Evolutionary conservation across 2,797 vertebrate species (phyloP), one percentile per base, ranked within the genome.

Genomic region (Coilia nasus): DNA sequence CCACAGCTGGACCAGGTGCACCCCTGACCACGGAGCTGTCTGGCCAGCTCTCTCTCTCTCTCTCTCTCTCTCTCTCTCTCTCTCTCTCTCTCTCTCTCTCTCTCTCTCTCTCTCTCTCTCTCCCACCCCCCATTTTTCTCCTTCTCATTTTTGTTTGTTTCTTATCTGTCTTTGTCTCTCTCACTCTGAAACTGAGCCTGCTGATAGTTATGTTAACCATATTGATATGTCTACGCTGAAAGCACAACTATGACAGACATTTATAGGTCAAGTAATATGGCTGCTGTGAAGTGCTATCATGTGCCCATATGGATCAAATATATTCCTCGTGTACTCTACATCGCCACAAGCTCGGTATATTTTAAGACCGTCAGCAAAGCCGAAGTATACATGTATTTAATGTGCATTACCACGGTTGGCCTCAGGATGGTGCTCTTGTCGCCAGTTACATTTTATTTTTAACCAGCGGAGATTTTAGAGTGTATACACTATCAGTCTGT

Each of bases 221-320:
- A 75, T 75, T 75, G 67, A 75, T 75, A 78, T 44, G 71, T 78
- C 71, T 44, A 1, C 17, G 12, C 35, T 78, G 71, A 78, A 21
- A 21, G 21, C 15, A 44, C 31, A 78, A 41, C 35, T 44, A 41
- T 44, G 31, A 31, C 7, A 41, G 71, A 78, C 35, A 44, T 78
- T 78, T 78, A 78, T 78, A 78, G 71, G 31, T 44, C 31, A 44
- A 41, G 31, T 44, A 78, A 78, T 44, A 15, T 7, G 31, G 7
- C 71, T 78, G 31, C 71, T 78, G 71, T 78, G 71, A 78, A 41
- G 71, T 78, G 71, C 6, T 21, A 41, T 78, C 71, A 78, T 44
- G 14, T 78, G 71, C 15, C 15, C 35, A 78, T 78, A 19, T 78
- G 71, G 71, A 78, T 78, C 6, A 78, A 44, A 78, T 78, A 9